Evolutionary conservation across 1,140 invertebrate species (phyloP).

Genomic region (Zaprionus vittiger): DNA sequence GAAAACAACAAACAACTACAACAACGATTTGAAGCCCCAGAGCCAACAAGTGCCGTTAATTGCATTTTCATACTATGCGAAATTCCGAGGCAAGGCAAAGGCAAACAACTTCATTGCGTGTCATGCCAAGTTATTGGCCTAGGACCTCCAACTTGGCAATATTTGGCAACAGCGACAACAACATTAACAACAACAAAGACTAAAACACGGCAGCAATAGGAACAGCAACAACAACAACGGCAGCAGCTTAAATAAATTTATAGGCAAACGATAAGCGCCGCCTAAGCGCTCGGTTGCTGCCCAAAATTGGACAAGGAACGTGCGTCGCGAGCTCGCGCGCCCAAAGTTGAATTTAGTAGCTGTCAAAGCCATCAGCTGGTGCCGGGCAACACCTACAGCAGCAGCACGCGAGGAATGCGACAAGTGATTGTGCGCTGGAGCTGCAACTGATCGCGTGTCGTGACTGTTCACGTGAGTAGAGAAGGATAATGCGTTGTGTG

Average conservation of each 20-base stretch:
- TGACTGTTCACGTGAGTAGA: background rate
- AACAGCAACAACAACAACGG: slow-evolving; percentile 22
- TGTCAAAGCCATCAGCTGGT: slow-evolving; percentile 80
- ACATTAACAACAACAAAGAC: slow-evolving; percentile 17
- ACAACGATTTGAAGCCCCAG: slow-evolving; percentile 11
- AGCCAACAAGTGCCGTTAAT: slow-evolving; percentile 73
- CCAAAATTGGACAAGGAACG: slow-evolving; percentile 81
- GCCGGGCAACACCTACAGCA: slow-evolving; percentile 76
- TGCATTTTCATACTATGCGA: slow-evolving; percentile 58
- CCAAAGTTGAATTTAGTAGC: slow-evolving; percentile 76
- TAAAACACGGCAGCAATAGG: slow-evolving; percentile 27
- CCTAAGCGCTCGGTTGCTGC: slow-evolving; percentile 49
- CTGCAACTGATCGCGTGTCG: background rate
- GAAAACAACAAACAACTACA: background rate
- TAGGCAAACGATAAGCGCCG: slow-evolving; percentile 76
- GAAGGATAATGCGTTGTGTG: background rate
- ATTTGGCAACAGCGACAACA: slow-evolving; percentile 49
- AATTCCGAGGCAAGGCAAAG: slow-evolving; percentile 51
- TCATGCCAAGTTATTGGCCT: slow-evolving; percentile 57
- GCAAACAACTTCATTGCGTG: slow-evolving; percentile 80
- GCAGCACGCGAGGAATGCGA: slow-evolving; percentile 66
- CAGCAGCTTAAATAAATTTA: slow-evolving; percentile 65
- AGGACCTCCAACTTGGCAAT: slow-evolving; percentile 69
- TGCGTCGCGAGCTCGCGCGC: slow-evolving; percentile 43
- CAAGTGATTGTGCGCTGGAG: slow-evolving; percentile 1